Evolutionary conservation across 1,140 invertebrate species (phyloP).

Genomic region (Notospermus geniculatus): DNA sequence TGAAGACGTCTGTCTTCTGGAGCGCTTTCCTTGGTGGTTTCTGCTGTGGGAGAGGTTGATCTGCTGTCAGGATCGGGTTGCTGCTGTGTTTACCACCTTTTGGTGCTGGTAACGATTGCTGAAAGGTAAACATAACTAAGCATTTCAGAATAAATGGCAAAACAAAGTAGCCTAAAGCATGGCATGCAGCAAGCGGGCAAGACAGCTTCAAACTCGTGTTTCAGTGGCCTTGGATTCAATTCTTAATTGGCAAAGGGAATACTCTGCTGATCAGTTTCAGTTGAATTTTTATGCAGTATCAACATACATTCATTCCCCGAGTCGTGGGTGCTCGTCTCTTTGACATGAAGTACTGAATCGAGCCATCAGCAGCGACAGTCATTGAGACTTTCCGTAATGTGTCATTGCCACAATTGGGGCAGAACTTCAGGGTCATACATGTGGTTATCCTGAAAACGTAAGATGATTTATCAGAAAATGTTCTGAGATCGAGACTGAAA

Average conservation of each 20-base stretch:
- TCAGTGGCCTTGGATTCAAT: too few species aligned
- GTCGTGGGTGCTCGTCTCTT: slow-evolving; percentile 72
- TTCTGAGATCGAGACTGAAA: too few species aligned
- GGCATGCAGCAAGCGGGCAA: too few species aligned
- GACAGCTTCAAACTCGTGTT: too few species aligned
- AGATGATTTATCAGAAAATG: background rate
- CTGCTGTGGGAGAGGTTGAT: slow-evolving; percentile 83
- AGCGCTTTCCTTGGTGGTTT: slow-evolving; percentile 71
- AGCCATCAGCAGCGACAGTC: slow-evolving; percentile 83
- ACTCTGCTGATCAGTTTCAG: too few species aligned
- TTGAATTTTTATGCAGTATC: too few species aligned
- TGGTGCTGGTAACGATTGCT: slow-evolving; percentile 78
- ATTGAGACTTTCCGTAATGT: slow-evolving; percentile 89
- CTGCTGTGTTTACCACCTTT: slow-evolving; percentile 88
- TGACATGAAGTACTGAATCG: slow-evolving; percentile 77
- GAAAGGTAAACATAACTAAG: slow-evolving; percentile 38
- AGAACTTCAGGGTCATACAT: slow-evolving; percentile 87
- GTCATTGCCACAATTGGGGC: slow-evolving; percentile 90
- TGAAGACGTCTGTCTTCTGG: slow-evolving; percentile 77
- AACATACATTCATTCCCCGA: slow-evolving; percentile 72
- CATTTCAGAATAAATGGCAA: slow-evolving; percentile 10
- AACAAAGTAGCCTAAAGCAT: background rate
- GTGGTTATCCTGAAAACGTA: slow-evolving; percentile 69
- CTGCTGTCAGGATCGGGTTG: slow-evolving; percentile 84
- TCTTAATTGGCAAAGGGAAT: too few species aligned